Evolutionary conservation across 2,797 vertebrate species (phyloP), one percentile per base, ranked within the genome.

Genomic region (Ceryle rudis): DNA sequence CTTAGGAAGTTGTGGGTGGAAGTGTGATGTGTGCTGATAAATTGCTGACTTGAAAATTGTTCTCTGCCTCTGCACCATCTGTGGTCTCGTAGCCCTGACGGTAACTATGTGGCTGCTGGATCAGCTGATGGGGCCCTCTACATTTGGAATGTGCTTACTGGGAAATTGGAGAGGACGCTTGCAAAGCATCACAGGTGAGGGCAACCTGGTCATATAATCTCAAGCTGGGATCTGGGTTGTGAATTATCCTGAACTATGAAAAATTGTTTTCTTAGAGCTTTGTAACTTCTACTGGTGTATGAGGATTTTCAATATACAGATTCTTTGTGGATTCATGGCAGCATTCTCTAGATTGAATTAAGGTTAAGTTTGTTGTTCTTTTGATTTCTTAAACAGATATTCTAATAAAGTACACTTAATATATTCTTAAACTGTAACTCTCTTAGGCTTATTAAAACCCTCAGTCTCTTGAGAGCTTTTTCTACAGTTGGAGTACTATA

Each of bases 91-190:
- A 99, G 99, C 90, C 99, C 99, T 75, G 99, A 99, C 0, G 99
- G 99, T 52, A 98, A 97, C 94, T 99, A 99, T 1, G 98, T 99
- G 71, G 98, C 98, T 2, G 99, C 98, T 31, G 99, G 99, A 20
- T 99, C 99, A 10, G 99, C 99, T 8, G 99, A 99, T 12, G 99
- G 99, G 4, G 97, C 98, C 19, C 98, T 99, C 20, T 99, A 99
- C 61, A 39, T 99, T 37, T 99, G 99, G 99, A 99, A 98, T 22
- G 99, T 99, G 73, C 97, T 99, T 62, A 99, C 99, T 0, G 99
- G 99, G 65, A 99, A 99, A 41, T 96, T 99, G 95, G 99, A 99
- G 78, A 98, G 98, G 51, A 98, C 97, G 0, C 98, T 99, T 57
- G 98, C 99, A 60, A 99, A 99, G 66, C 98, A 99, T 86, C 99